Evolutionary conservation across 2,113 vertebrate genomes (phyloP), one percentile per base, ranked within the genome.

Genomic region (Channa argus): DNA sequence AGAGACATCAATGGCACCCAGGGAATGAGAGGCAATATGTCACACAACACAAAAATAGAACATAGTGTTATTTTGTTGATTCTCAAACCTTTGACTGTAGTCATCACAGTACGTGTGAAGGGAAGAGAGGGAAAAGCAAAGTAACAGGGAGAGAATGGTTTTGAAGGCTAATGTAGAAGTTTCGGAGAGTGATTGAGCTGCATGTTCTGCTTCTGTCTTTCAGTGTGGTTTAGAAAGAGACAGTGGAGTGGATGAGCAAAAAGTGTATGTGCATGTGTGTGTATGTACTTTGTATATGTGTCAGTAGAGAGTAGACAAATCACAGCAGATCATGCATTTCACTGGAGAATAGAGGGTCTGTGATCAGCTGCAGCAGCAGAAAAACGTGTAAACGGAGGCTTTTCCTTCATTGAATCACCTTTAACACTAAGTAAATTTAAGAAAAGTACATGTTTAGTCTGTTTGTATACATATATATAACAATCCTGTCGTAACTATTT

Each of bases 21-120:
- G 75, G 60, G 86, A 87, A 80, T 66, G 50, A 88, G 73, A 82
- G 76, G 50, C 49, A 77, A 46, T 0, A 0, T 44, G 55, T 70
- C 50, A 50, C 62, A 63, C 6, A 1, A 52, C 69, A 14, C 75
- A 86, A 47, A 81, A 80, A 84, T 65, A 84, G 80, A 80, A 64
- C 55, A 47, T 34, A 80, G 51, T 44, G 45, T 6, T 10, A 2
- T 63, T 45, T 46, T 78, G 78, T 78, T 75, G 72, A 82, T 73
- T 79, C 61, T 79, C 60, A 52, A 36, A 66, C 60, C 71, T 69
- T 63, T 3, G 8, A 45, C 52, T 7, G 41, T 12, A 53, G 50
- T 66, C 80, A 80, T 78, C 69, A 45, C 47, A 60, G 4, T 55
- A 9, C 12, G 61, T 43, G 11, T 43, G 11, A 34, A 69, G 53